phyloP scores from a whole-genome alignment of 2,113 vertebrate species.

The Oriolus oriolus region DNA sequence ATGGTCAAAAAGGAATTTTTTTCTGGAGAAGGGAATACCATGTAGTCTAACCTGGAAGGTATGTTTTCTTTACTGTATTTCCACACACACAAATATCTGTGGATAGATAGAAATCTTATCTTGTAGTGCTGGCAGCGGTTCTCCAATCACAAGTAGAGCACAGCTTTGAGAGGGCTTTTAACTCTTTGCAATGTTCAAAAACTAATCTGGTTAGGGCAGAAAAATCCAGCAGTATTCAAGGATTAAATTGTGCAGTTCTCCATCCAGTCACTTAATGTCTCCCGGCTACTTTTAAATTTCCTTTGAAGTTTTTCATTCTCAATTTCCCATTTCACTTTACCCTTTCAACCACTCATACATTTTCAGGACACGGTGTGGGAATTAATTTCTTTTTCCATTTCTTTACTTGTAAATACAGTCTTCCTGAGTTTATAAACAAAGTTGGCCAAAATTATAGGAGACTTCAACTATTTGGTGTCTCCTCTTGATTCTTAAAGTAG shows the following conservation, averaged over 20 bases:
- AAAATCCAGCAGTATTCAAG: neutral
- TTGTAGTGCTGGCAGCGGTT: neutral
- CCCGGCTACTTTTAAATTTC: neutral
- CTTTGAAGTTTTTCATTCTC: neutral
- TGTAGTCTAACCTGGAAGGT: neutral
- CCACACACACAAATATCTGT: neutral
- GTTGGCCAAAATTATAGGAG: neutral
- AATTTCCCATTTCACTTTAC: neutral
- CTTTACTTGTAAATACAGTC: neutral
- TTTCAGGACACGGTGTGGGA: neutral
- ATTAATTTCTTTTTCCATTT: neutral
- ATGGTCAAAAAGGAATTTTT: neutral
- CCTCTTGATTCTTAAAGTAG: neutral
- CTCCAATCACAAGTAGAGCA: neutral
- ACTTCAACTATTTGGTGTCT: neutral
- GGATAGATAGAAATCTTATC: neutral
- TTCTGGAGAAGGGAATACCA: neutral
- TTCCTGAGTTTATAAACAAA: neutral
- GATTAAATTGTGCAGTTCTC: neutral
- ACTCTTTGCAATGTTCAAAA: neutral
- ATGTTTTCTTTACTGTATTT: neutral
- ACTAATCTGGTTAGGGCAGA: neutral
- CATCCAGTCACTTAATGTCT: neutral
- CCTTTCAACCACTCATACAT: conserved; percentile 14
- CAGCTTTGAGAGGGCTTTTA: neutral